Percentiles rank a stretch among this genome's conserved stretches.
phyloP scores from a whole-genome alignment of 1,140 invertebrate species.

The Penaeus japonicus region DNA sequence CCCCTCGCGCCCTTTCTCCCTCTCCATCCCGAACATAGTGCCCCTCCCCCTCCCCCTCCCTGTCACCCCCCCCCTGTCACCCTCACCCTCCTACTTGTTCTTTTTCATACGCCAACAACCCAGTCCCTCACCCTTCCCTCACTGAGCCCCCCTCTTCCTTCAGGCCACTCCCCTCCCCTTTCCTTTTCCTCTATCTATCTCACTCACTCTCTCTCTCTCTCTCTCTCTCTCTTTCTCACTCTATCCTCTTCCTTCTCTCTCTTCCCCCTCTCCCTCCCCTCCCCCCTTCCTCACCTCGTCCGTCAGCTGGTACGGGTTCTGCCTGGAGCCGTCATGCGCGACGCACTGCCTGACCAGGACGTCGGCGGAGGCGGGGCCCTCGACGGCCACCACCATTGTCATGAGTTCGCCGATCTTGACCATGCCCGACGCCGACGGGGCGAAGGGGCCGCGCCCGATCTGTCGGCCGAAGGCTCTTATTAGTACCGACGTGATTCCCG shows the following conservation, averaged over 20 bases:
- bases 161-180: not conserved
- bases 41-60: not conserved
- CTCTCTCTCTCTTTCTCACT: too few relatives aligned
- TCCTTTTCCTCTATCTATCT: not conserved
- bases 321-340: conserved; percentile 73
- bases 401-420: conserved; percentile 84
- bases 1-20: not conserved
- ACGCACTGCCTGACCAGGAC: conserved; percentile 76
- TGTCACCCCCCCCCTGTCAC: not conserved
- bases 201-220: not conserved
- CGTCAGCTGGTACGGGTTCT: conserved; percentile 75
- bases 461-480: conserved; percentile 61
- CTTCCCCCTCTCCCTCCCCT: not conserved
- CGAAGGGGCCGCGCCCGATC: conserved; percentile 79
- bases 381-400: conserved; percentile 82
- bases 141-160: too few relatives aligned
- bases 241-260: too few relatives aligned
- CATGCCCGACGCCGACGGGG: conserved; percentile 76
- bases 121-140: not conserved
- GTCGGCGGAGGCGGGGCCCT: conserved; percentile 81
- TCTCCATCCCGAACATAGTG: not conserved
- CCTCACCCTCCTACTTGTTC: not conserved
- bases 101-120: too few relatives aligned
- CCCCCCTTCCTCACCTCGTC: conserved; percentile 67
- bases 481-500: not conserved